These are phyloP conservation scores for Altica lythri DNA, from an alignment of 2,888 invertebrate genomes.

Conservation along the genomic window DNA sequence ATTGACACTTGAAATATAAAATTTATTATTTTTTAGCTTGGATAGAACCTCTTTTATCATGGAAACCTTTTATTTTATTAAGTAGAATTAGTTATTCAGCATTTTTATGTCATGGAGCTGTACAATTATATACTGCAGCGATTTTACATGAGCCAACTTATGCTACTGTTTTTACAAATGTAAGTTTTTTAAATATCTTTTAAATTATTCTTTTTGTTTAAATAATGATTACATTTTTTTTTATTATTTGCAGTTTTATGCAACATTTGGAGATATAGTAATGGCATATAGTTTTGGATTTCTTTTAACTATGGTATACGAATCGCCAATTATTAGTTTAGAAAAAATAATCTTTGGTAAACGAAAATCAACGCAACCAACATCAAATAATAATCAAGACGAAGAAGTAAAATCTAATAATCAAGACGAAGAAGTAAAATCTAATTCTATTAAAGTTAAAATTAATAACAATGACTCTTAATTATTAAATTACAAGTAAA, in stretches of 20 bases:
- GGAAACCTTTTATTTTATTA: constrained; percentile 43
- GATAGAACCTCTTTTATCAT: constrained; percentile 42
- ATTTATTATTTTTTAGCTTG: constrained; percentile 38
- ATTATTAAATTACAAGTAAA: too few species aligned
- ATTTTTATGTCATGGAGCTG: constrained; percentile 45
- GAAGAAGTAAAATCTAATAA: too few species aligned
- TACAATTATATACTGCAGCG: constrained; percentile 43
- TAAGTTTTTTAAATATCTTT: constrained; percentile 28
- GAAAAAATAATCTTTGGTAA: constrained; percentile 43
- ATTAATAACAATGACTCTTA: too few species aligned
- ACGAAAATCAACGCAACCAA: too few species aligned
- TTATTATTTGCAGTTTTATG: constrained; percentile 34
- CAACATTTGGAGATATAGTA: constrained; percentile 42
- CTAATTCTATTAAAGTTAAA: too few species aligned
- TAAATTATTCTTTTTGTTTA: constrained; percentile 4
- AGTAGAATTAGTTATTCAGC: constrained; percentile 46
- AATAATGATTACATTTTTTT: neutral
- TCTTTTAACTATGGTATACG: constrained; percentile 42
- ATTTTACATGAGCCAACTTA: constrained; percentile 39
- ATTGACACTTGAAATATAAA: too few species aligned
- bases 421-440: too few species aligned
- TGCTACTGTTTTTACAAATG: constrained; percentile 39
- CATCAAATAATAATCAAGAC: too few species aligned
- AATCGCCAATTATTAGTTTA: constrained; percentile 44
- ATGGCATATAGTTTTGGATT: constrained; percentile 43